These are phyloP conservation scores for Cacatua alba DNA, from an alignment of 2,113 vertebrate species.

Conservation along the genomic window DNA sequence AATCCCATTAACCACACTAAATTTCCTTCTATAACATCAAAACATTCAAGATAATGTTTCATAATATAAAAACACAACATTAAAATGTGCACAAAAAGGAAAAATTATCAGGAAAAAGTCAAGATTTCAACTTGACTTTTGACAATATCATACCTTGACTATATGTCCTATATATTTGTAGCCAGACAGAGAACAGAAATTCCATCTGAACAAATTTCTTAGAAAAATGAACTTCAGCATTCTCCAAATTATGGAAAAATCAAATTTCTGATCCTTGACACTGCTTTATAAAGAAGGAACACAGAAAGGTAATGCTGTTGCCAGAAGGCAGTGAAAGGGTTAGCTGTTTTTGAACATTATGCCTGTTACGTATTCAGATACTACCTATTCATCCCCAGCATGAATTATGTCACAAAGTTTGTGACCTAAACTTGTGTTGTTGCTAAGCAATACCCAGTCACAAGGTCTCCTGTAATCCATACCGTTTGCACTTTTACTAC, in stretches of 20 bases:
- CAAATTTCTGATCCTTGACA: background rate
- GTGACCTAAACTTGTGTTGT: background rate
- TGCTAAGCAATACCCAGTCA: conserved; percentile 27
- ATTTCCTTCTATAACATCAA: background rate
- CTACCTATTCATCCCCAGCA: background rate
- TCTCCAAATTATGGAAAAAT: background rate
- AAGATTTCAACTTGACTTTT: background rate
- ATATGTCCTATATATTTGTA: background rate
- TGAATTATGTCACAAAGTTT: background rate
- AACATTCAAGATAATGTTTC: background rate
- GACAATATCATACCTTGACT: background rate
- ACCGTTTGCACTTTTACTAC: background rate
- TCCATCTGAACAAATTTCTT: background rate
- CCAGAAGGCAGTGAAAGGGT: background rate
- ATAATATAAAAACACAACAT: background rate
- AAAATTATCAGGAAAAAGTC: background rate
- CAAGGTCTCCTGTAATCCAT: background rate
- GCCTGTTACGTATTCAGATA: background rate
- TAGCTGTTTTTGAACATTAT: background rate
- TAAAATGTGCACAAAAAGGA: background rate
- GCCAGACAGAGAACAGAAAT: background rate
- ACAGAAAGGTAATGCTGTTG: background rate
- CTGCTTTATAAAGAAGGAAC: background rate
- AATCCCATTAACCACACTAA: background rate
- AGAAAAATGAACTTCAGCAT: background rate